phyloP scores from a whole-genome alignment of 2,888 invertebrate genomes.

The Andrena haemorrhoa region DNA sequence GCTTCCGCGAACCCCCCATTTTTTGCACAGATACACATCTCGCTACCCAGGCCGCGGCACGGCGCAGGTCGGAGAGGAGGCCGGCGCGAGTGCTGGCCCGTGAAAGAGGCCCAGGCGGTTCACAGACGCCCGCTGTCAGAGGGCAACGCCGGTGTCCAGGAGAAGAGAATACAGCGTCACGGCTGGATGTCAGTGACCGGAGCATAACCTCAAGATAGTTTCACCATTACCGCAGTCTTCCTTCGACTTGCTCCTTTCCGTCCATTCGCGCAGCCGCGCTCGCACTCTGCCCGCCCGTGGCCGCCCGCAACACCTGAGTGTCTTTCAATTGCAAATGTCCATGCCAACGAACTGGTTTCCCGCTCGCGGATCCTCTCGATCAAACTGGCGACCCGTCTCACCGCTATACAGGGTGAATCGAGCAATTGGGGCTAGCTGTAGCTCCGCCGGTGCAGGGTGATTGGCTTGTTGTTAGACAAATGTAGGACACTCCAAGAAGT shows the following conservation, averaged over 20 bases:
- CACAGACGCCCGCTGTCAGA: slow-evolving; percentile 59
- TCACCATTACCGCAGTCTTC: slow-evolving; percentile 79
- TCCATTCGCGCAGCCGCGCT: slow-evolving; percentile 28
- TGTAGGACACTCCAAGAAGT: neutral
- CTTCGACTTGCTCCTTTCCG: slow-evolving; percentile 53
- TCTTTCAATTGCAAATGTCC: slow-evolving; percentile 57
- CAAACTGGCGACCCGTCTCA: slow-evolving; percentile 18
- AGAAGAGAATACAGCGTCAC: slow-evolving; percentile 73
- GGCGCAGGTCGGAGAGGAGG: slow-evolving; percentile 11
- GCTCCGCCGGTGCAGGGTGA: neutral
- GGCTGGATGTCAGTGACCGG: slow-evolving; percentile 83
- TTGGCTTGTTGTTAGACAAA: neutral
- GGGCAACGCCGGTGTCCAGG: slow-evolving; percentile 66
- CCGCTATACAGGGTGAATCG: neutral
- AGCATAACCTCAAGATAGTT: slow-evolving; percentile 83
- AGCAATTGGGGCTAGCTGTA: neutral
- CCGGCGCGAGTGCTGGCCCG: slow-evolving; percentile 21
- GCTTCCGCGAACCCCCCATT: slow-evolving; percentile 22
- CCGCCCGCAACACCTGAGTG: slow-evolving; percentile 51
- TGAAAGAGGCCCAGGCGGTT: slow-evolving; percentile 36
- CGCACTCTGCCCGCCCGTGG: slow-evolving; percentile 57
- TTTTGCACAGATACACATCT: slow-evolving; percentile 38
- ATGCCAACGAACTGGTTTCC: slow-evolving; percentile 35
- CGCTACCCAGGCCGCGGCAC: slow-evolving; percentile 13
- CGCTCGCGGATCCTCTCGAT: slow-evolving; percentile 13